phyloP scores from a whole-genome alignment of 1,140 invertebrate species.

The Ctenoplectra terminalis region DNA sequence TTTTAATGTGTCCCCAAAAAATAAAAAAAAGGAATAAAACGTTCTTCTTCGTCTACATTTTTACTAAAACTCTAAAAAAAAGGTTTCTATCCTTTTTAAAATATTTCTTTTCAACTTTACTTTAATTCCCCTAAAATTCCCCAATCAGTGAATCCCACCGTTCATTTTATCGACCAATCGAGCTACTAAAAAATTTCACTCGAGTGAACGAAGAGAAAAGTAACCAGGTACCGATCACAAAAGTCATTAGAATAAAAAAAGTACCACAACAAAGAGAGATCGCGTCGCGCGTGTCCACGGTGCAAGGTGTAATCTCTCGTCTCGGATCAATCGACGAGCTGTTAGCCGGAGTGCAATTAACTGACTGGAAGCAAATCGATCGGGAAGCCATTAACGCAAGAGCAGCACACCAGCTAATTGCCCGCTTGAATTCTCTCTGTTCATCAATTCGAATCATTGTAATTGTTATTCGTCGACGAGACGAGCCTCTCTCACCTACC shows the following conservation, averaged over 20 bases:
- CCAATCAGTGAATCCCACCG: no score
- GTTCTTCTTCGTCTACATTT: no score
- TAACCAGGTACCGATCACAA: not conserved
- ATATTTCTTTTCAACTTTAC: no score
- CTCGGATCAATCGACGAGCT: constrained; percentile 49
- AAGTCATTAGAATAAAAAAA: not conserved
- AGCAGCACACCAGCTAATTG: constrained; percentile 45
- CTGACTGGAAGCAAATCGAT: constrained; percentile 66
- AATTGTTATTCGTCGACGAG: constrained; percentile 23
- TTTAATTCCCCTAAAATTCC: no score
- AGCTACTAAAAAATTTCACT: not conserved
- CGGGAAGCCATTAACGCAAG: constrained; percentile 66
- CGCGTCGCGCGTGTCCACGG: constrained; percentile 28
- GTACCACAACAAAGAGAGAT: not conserved
- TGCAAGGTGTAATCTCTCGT: constrained; percentile 51
- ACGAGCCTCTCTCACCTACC: constrained; percentile 29
- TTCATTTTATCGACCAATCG: no score
- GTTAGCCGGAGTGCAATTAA: constrained; percentile 60
- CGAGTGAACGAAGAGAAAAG: not conserved
- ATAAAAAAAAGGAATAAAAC: no score
- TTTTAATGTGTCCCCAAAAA: no score
- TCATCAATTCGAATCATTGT: constrained; percentile 46
- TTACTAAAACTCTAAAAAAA: no score
- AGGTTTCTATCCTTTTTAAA: no score
- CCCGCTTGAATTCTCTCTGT: constrained; percentile 35